Base-by-base conservation (phyloP, 2,888 invertebrate genomes). In the Melangyna quadrimaculata region DNA sequence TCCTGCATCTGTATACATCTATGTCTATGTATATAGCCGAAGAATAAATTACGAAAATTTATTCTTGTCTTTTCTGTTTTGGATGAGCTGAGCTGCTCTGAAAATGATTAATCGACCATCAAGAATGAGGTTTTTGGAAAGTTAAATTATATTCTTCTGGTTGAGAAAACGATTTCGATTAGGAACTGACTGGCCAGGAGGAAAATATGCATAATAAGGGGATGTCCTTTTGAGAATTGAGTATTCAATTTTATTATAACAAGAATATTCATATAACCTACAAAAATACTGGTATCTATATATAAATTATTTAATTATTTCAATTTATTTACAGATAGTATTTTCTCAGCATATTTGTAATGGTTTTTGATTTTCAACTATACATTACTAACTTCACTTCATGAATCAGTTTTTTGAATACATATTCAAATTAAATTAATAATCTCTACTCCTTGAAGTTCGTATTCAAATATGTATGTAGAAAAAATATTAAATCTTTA, bases 51-150 rank as follows among this genome's bases (percentile, higher is more conserved):
- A 19, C 12, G 55, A 57, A 27, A 72, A 45, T 72, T 24, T 19
- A 45, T 51, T 51, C 73, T 24, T 51, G 61, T 63, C 61, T 43
- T n/a, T n/a, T 27, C 27, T 24, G 12, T 29, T 24, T 9, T n/a
- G 29, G 48, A n/a, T n/a, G n/a, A n/a, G 12, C 48, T 72, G 27
- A 40, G n/a, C 17, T 55, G 24, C 43, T 65, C 19, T 57, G 53
- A 40, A 69, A 57, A 82, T 82, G 82, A 82, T 78, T 78, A 82
- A 78, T 73, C 45, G 82, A 53, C 57, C 67, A 67, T 67, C 77
- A 53, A 59, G 40, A 35, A 27, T 67, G 43, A 35, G 70, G 40
- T 53, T 70, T 63, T 59, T 43, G 65, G 9, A 9, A 53, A 63
- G 51, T 59, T 67, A 40, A 48, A 67, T 40, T 67, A 67, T 67